phyloP scores from a whole-genome alignment of 2,888 invertebrate genomes.

The Nomada hirtipes region DNA sequence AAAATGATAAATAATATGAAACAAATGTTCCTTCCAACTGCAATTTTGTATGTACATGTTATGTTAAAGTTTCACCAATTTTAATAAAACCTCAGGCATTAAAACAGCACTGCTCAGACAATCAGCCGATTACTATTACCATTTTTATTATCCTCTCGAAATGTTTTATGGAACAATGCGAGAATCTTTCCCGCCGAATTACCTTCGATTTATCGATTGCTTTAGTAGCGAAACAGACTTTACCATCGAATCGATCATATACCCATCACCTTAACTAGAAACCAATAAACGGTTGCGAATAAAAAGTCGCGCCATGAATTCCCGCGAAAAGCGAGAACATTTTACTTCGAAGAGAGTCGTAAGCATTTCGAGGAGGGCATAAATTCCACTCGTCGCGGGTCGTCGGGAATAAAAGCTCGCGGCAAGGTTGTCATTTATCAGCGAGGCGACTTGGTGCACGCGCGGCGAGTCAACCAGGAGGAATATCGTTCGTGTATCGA shows the following conservation, averaged over 20 bases:
- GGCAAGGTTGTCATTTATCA: conserved; percentile 38
- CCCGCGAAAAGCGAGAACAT: conserved; percentile 20
- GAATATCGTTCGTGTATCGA: conserved; percentile 24
- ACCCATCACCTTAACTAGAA: neutral
- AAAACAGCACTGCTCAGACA: too few species aligned
- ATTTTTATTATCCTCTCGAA: too few species aligned
- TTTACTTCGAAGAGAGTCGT: conserved; percentile 15
- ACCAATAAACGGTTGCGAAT: neutral
- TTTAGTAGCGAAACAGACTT: neutral
- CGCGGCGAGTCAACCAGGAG: conserved; percentile 23
- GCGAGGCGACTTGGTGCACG: conserved; percentile 6
- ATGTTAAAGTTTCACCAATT: too few species aligned
- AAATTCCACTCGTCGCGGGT: conserved; percentile 27
- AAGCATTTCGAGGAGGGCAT: conserved; percentile 17
- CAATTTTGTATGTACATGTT: too few species aligned
- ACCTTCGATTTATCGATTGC: neutral
- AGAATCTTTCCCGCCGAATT: too few species aligned
- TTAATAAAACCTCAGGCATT: too few species aligned
- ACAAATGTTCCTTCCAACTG: too few species aligned
- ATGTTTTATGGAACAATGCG: too few species aligned
- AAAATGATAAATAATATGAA: too few species aligned
- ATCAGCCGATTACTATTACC: too few species aligned
- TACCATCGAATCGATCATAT: neutral
- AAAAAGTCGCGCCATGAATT: conserved; percentile 12
- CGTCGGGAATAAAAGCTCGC: conserved; percentile 24